These are phyloP conservation scores for Zosterops borbonicus DNA, from an alignment of 2,113 vertebrate genomes.

Conservation along the genomic window DNA sequence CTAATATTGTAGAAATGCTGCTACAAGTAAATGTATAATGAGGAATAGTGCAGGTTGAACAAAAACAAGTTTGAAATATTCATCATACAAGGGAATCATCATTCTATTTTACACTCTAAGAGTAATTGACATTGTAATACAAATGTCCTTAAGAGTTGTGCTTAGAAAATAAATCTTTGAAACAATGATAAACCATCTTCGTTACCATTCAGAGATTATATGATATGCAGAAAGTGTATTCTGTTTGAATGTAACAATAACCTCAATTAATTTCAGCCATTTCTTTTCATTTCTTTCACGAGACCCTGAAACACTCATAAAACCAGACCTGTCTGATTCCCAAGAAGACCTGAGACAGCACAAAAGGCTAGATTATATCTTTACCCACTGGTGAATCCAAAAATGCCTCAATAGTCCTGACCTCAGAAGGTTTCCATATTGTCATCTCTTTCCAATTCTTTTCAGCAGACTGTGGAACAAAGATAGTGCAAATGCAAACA, in stretches of 20 bases:
- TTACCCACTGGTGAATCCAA: not conserved
- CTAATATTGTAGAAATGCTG: not conserved
- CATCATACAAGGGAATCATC: not conserved
- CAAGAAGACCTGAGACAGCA: not conserved
- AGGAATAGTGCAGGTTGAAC: not conserved
- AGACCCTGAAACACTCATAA: not conserved
- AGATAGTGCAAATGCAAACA: not conserved
- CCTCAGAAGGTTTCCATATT: not conserved
- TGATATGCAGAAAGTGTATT: not conserved
- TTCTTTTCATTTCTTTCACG: not conserved
- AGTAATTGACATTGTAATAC: not conserved
- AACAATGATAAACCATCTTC: not conserved
- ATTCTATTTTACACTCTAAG: not conserved
- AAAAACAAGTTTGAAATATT: constrained; percentile 16
- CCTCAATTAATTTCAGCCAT: not conserved
- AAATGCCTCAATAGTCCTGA: not conserved
- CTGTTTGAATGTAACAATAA: not conserved
- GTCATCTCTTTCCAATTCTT: not conserved
- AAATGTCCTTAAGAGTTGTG: not conserved
- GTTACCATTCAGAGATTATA: not conserved
- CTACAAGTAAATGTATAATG: constrained; percentile 1
- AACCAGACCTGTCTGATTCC: not conserved
- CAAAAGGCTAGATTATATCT: not conserved
- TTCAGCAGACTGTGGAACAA: not conserved
- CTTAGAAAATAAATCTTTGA: not conserved